Conservation (phyloP, 2,113 vertebrate species). For the Takifugu flavidus region DNA sequence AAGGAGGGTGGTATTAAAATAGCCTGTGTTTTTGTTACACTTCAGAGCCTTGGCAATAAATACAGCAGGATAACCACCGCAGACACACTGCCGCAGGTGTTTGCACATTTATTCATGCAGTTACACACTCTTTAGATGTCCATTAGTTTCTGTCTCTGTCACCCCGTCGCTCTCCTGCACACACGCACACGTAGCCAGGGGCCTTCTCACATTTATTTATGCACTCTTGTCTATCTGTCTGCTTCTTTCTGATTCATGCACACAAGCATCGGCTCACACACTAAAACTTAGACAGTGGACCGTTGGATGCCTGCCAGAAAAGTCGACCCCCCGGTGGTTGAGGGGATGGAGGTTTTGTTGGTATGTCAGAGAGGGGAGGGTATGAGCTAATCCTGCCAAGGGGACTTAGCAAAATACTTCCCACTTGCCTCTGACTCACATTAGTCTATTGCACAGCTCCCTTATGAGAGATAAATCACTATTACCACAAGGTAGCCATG, state of each 20-base stretch:
- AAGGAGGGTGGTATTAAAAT: slow-evolving; percentile 21
- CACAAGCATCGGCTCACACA: slow-evolving; percentile 24
- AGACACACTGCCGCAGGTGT: slow-evolving; percentile 45
- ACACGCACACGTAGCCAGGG: slow-evolving; percentile 41
- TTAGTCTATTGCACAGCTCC: slow-evolving; percentile 31
- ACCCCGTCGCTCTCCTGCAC: slow-evolving; percentile 22
- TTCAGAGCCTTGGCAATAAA: slow-evolving; percentile 30
- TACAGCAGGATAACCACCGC: slow-evolving; percentile 42
- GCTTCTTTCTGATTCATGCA: slow-evolving; percentile 55
- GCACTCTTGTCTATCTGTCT: slow-evolving; percentile 50
- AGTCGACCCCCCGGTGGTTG: slow-evolving; percentile 46
- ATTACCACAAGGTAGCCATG: slow-evolving; percentile 14
- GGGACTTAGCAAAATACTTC: slow-evolving; percentile 46
- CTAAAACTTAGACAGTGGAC: slow-evolving; percentile 12
- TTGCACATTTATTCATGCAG: slow-evolving; percentile 60
- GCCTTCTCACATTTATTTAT: slow-evolving; percentile 56
- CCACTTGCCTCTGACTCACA: slow-evolving; percentile 45
- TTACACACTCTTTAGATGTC: slow-evolving; percentile 54
- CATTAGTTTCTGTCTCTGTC: slow-evolving; percentile 55
- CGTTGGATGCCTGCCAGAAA: slow-evolving; percentile 47
- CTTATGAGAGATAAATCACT: slow-evolving; percentile 40
- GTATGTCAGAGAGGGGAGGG: slow-evolving; percentile 43
- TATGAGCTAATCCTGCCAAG: slow-evolving; percentile 48
- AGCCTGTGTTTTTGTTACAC: slow-evolving; percentile 25
- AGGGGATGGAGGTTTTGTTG: slow-evolving; percentile 51